Percentiles rank a stretch among this genome's conserved stretches.
phyloP scores from a whole-genome alignment of 2,888 invertebrate genomes.

The Phalangium opilio region DNA sequence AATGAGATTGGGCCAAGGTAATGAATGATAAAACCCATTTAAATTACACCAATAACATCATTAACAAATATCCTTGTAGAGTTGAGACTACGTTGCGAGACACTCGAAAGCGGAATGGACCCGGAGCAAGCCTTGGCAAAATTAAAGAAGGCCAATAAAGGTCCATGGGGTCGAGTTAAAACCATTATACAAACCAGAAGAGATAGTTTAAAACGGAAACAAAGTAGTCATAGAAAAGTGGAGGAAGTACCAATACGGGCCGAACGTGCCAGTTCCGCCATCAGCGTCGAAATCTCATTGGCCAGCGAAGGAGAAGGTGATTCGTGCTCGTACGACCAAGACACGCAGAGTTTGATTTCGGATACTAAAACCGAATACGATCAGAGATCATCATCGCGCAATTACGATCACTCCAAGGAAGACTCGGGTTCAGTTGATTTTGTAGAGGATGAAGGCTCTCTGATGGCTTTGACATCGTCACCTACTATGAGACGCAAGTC shows the following conservation, averaged over 20 bases:
- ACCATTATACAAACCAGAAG: constrained; percentile 56
- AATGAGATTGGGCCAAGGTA: background rate
- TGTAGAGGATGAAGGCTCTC: background rate
- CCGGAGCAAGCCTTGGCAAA: constrained; percentile 9
- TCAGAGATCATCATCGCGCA: background rate
- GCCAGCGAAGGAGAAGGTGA: constrained; percentile 1
- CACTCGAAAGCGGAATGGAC: constrained; percentile 12
- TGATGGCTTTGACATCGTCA: constrained; percentile 20
- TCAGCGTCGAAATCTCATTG: background rate
- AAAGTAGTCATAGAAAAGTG: constrained; percentile 30
- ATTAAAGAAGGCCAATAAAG: constrained; percentile 41
- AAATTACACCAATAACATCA: background rate
- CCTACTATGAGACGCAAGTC: constrained; percentile 39
- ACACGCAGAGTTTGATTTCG: background rate
- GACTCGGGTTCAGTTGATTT: constrained; percentile 1
- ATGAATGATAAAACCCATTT: background rate
- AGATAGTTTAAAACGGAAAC: constrained; percentile 47
- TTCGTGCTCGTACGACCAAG: background rate
- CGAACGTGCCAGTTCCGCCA: background rate
- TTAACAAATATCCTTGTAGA: no score
- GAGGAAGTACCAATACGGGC: background rate
- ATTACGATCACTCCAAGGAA: background rate
- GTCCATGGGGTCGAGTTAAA: constrained; percentile 62
- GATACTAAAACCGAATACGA: background rate
- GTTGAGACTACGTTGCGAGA: background rate